Conservation (phyloP, 1,140 invertebrate species). For the Drosophila watanabei region DNA sequence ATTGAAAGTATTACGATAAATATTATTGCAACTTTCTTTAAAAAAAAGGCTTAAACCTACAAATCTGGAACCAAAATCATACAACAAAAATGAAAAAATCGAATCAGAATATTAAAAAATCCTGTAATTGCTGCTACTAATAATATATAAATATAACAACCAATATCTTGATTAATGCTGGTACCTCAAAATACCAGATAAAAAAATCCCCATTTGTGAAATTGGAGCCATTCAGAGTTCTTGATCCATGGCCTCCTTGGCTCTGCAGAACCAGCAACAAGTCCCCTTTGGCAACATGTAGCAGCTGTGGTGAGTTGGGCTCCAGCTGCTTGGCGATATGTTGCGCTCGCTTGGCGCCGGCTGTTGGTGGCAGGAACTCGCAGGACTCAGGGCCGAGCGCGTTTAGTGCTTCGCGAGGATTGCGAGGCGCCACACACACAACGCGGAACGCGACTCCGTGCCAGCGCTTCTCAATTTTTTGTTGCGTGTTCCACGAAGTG, state of each 20-base stretch:
- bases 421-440: constrained; percentile 63
- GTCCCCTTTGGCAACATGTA: constrained; percentile 62
- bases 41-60: too few species aligned
- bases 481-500: constrained; percentile 36
- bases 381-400: constrained; percentile 19
- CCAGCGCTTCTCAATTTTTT: constrained; percentile 27
- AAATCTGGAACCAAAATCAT: too few species aligned
- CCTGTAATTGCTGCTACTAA: too few species aligned
- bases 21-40: too few species aligned
- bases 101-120: too few species aligned
- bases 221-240: not conserved
- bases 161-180: too few species aligned
- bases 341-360: constrained; percentile 11
- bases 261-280: constrained; percentile 38
- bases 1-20: too few species aligned
- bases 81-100: too few species aligned
- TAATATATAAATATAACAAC: too few species aligned
- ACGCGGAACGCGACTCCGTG: constrained; percentile 31
- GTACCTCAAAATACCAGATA: not conserved
- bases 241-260: not conserved
- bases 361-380: constrained; percentile 21
- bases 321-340: constrained; percentile 24
- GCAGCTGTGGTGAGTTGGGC: constrained; percentile 56
- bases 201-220: too few species aligned
- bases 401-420: constrained; percentile 65